phyloP scores from a whole-genome alignment of 92 coral and sea anemone species.

The Diadumene lineata region DNA sequence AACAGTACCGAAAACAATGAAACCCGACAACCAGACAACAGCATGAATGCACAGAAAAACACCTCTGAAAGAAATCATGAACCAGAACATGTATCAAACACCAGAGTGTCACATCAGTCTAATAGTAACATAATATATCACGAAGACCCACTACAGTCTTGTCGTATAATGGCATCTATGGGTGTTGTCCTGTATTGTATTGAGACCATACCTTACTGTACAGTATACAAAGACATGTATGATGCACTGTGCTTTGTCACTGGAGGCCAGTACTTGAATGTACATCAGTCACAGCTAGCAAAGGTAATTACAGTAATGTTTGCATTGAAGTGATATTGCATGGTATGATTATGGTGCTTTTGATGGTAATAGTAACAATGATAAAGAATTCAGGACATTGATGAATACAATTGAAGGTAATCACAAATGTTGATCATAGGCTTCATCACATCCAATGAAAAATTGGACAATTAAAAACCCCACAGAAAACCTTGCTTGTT shows the following conservation, averaged over 20 bases:
- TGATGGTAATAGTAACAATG: too few species aligned
- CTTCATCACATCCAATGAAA: too few species aligned
- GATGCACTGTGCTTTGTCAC: conserved; percentile 19
- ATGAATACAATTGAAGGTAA: too few species aligned
- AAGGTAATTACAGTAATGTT: conserved; percentile 13
- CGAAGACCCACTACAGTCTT: conserved; percentile 23
- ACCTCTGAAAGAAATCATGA: neutral
- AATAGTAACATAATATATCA: neutral
- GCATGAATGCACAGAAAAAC: neutral
- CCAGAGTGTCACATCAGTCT: neutral
- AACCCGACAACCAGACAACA: neutral
- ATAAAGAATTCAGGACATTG: too few species aligned
- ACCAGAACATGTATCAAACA: neutral
- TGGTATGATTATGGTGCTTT: too few species aligned
- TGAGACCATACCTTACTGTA: neutral
- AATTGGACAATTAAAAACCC: too few species aligned
- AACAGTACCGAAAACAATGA: neutral
- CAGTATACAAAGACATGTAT: conserved; percentile 22
- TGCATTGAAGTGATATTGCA: neutral
- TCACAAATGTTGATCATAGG: too few species aligned
- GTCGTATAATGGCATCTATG: conserved; percentile 26
- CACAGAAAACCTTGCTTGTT: too few species aligned
- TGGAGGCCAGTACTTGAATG: conserved; percentile 36
- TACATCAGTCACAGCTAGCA: neutral
- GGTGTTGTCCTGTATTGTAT: conserved; percentile 31